Evolutionary conservation across 92 coral and sea anemone species (phyloP), one percentile per base, ranked within the genome.

Genomic region (Umimayanthus chanpuru): DNA sequence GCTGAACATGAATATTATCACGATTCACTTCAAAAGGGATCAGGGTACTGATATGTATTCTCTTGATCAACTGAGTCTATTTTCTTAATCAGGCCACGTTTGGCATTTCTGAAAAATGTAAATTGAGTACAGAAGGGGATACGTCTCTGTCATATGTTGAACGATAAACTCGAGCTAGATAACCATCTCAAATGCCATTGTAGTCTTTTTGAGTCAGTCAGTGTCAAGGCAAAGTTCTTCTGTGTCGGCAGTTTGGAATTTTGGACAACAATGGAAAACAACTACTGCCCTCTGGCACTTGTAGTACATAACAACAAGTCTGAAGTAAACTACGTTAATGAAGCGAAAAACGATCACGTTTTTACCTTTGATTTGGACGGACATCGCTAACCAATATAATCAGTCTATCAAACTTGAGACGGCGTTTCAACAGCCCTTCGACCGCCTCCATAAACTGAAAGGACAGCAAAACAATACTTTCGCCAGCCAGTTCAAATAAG

Each of bases 281-380:
- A 56, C 16, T 4, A 38, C 72, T 80, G 70, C 84, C 84, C 84
- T 80, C 47, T 80, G 84, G 84, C 84, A 20, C 53, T 79, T 79
- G 32, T 53, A 53, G 58, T 80, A 29, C 72, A 79, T 14, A 67
- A 80, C 58, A 80, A 80, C 71, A 80, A 29, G 28, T 53, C 29
- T 29, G 36, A 53, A 56, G 23, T 9, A 23, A 80, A 53, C 26
- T 8, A 29, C 72, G 71, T 56, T 36, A 80, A 80, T 67, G 84
- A 80, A 80, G 84, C 84, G 84, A 80, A 56, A 80, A 80, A 49
- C 16, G 84, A 56, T 80, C 84, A 80, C 84, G 72, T 80, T 36
- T 79, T 80, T 80, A 80, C 84, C 84, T 80, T 55, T 30, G 47
- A 30, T 1, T 3, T 30, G 82, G 9, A 56, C 23, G 21, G 0